phyloP scores from a whole-genome alignment of 2,797 vertebrate species.

The Phalloptychus januarius region DNA sequence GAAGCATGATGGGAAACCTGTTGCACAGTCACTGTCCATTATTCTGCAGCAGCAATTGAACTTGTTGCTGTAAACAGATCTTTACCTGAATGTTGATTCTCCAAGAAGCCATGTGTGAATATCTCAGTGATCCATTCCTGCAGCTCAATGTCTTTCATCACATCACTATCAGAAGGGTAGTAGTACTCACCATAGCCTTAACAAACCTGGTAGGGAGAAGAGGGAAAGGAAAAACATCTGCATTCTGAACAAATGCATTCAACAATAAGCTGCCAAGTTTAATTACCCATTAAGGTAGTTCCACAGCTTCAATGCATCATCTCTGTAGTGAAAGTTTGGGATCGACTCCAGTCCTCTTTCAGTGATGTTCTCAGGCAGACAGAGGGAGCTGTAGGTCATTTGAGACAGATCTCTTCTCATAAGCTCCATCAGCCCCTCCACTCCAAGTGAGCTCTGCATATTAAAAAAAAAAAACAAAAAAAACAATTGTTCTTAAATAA shows the following conservation, averaged over 20 bases:
- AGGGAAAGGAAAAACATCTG: not conserved
- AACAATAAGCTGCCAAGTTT: not conserved
- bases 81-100: conserved; percentile 12
- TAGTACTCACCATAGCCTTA: conserved; percentile 12
- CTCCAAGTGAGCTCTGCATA: conserved; percentile 73
- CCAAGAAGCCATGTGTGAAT: conserved; percentile 21
- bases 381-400: conserved; percentile 75
- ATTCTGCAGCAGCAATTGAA: not conserved
- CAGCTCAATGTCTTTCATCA: conserved; percentile 17
- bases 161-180: conserved; percentile 14
- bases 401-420: conserved; percentile 64
- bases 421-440: conserved; percentile 62
- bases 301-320: conserved; percentile 83
- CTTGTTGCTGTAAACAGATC: no score
- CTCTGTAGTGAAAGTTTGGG: conserved; percentile 82
- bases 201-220: conserved; percentile 17
- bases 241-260: not conserved
- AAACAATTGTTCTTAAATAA: not conserved
- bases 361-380: conserved; percentile 78
- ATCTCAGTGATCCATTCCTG: conserved; percentile 28
- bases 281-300: conserved; percentile 72
- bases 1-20: conserved; percentile 59
- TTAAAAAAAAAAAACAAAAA: no score
- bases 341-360: conserved; percentile 76
- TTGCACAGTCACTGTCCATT: not conserved